A percentile compares a stretch with the other conserved stretches of the same genome.
Conservation (phyloP, 2,797 vertebrate species). For the Myoxocephalus aenaeus region DNA sequence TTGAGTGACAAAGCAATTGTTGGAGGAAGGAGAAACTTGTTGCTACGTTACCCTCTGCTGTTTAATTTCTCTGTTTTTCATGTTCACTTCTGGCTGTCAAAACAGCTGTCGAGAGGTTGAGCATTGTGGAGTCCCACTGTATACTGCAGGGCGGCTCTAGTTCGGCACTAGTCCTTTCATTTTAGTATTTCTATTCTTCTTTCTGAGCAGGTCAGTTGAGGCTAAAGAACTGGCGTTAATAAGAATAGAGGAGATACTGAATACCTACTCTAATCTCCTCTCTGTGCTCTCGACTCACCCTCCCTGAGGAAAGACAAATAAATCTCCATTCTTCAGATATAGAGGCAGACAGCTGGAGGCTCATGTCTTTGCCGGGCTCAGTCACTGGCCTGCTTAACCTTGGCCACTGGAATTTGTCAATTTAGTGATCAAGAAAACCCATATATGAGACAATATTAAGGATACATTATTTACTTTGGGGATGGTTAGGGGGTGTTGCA, state of each 20-base stretch:
- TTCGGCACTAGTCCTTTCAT: conserved; percentile 37
- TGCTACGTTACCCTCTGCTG: conserved; percentile 37
- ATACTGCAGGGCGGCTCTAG: conserved; percentile 16
- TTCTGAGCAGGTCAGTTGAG: conserved; percentile 49
- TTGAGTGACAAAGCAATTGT: conserved; percentile 44
- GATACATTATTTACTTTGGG: background rate
- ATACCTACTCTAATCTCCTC: conserved; percentile 65
- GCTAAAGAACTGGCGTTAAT: conserved; percentile 53
- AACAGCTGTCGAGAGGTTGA: conserved; percentile 41
- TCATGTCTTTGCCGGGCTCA: conserved; percentile 34
- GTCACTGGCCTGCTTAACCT: conserved; percentile 40
- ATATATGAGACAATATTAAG: background rate
- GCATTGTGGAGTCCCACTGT: conserved; percentile 14
- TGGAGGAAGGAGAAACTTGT: conserved; percentile 21
- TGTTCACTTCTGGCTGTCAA: conserved; percentile 46
- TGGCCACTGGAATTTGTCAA: conserved; percentile 15
- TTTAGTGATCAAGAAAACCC: background rate
- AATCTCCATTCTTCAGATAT: conserved; percentile 58
- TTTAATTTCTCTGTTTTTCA: conserved; percentile 40
- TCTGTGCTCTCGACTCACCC: conserved; percentile 40
- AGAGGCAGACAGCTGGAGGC: conserved; percentile 59
- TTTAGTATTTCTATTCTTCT: conserved; percentile 34
- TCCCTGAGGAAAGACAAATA: conserved; percentile 59
- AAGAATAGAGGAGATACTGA: conserved; percentile 54
- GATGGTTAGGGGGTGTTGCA: background rate